Conservation (phyloP, 2,113 vertebrate genomes). For the Caracal caracal region DNA sequence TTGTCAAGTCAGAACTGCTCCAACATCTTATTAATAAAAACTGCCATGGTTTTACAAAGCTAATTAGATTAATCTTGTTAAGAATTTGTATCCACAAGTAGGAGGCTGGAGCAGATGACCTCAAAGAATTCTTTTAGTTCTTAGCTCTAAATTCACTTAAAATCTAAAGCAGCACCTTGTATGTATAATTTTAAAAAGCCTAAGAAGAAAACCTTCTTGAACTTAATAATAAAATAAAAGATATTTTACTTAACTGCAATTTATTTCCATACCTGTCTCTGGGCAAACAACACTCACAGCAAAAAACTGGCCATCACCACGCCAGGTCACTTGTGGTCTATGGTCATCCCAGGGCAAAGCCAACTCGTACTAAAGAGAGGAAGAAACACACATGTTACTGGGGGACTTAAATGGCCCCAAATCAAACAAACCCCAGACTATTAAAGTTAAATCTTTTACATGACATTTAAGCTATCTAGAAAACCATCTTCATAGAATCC, state of each 20-base stretch:
- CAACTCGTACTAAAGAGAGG: slow-evolving; percentile 86
- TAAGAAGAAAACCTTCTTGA: background rate
- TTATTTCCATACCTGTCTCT: slow-evolving; percentile 87
- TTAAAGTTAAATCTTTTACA: background rate
- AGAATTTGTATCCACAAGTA: background rate
- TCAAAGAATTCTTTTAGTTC: background rate
- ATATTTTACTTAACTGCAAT: background rate
- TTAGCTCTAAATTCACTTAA: background rate
- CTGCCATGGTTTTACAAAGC: background rate
- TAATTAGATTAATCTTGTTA: background rate
- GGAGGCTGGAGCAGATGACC: background rate
- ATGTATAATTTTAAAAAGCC: background rate
- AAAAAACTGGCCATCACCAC: slow-evolving; percentile 96
- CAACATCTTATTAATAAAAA: background rate
- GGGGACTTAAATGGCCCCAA: background rate
- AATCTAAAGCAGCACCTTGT: background rate
- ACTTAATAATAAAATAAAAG: background rate
- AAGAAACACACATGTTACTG: background rate
- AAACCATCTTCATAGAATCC: background rate
- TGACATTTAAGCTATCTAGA: background rate
- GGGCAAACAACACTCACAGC: slow-evolving; percentile 93
- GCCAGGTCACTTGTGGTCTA: slow-evolving; percentile 91
- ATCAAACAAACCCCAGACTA: background rate
- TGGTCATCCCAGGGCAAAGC: slow-evolving; percentile 92
- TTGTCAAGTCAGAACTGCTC: background rate